These are phyloP conservation scores for Agrochola litura DNA, from an alignment of 2,888 invertebrate species.

Conservation along the genomic window DNA sequence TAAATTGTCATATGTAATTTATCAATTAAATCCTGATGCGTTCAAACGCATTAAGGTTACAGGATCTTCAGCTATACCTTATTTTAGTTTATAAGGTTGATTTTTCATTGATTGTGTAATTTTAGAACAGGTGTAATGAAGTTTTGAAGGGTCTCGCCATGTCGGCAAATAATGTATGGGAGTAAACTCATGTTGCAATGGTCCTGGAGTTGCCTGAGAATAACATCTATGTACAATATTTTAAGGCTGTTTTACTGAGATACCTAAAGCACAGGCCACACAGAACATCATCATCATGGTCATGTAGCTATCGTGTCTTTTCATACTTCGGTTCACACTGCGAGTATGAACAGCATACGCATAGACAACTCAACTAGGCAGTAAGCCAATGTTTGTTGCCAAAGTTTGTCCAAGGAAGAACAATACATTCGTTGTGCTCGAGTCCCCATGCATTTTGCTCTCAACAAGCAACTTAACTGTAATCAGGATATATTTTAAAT, in stretches of 20 bases:
- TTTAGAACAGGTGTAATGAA: conserved; percentile 19
- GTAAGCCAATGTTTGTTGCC: conserved; percentile 3
- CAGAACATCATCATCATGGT: too few species aligned
- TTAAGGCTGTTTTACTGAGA: background rate
- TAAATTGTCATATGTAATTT: conserved; percentile 35
- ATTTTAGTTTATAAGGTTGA: conserved; percentile 59
- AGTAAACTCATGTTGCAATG: conserved; percentile 3
- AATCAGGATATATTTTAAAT: conserved; percentile 45
- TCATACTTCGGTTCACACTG: too few species aligned
- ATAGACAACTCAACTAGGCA: background rate
- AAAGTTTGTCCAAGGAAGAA: conserved; percentile 4
- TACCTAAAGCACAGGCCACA: background rate
- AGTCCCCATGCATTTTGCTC: conserved; percentile 25
- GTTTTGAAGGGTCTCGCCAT: conserved; percentile 23
- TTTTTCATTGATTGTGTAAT: conserved; percentile 57
- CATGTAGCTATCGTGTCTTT: too few species aligned
- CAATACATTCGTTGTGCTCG: conserved; percentile 11
- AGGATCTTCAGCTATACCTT: conserved; percentile 51
- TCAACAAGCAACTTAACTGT: conserved; percentile 23
- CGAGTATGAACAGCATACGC: background rate
- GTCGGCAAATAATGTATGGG: conserved; percentile 23
- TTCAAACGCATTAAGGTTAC: conserved; percentile 29
- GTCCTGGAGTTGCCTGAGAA: background rate
- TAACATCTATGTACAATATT: background rate
- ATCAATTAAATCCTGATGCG: conserved; percentile 32